phyloP scores from a whole-genome alignment of 2,888 invertebrate genomes.

The Zonitis immaculata region DNA sequence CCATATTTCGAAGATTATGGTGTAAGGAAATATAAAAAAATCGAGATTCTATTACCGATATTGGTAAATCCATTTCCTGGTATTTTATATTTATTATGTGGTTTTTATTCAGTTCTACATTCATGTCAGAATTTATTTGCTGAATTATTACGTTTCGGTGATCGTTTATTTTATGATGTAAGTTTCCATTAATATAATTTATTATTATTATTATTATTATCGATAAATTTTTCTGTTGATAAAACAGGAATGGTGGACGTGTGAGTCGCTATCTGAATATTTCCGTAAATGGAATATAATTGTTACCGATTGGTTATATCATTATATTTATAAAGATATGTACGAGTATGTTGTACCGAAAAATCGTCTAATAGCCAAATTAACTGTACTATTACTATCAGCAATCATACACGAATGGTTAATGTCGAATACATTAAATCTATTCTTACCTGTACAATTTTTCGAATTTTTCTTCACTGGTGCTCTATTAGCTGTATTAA shows the following conservation, averaged over 20 bases:
- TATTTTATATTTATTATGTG: constrained; percentile 51
- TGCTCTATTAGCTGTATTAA: constrained; percentile 53
- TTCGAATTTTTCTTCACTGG: constrained; percentile 70
- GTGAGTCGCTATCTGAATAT: constrained; percentile 71
- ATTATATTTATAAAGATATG: constrained; percentile 76
- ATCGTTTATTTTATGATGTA: constrained; percentile 75
- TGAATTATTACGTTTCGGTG: constrained; percentile 80
- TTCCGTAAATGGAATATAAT: constrained; percentile 96
- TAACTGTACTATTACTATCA: constrained; percentile 70
- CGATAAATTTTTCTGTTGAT: too few relatives aligned
- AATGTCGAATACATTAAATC: constrained; percentile 67
- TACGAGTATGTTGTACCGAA: constrained; percentile 47
- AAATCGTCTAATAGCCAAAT: constrained; percentile 52
- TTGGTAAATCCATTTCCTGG: constrained; percentile 73
- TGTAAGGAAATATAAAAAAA: constrained; percentile 44
- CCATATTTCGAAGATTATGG: constrained; percentile 65
- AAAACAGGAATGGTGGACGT: constrained; percentile 95
- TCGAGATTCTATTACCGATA: constrained; percentile 55
- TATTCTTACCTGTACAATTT: constrained; percentile 82
- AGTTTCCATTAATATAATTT: constrained; percentile 16
- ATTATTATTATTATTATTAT: neutral
- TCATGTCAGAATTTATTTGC: constrained; percentile 88
- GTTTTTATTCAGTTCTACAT: constrained; percentile 82
- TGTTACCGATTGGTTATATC: constrained; percentile 90
- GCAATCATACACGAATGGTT: constrained; percentile 84